Evolutionary conservation across 2,113 vertebrate genomes (phyloP).

Genomic region (Nerophis lumbriciformis): DNA sequence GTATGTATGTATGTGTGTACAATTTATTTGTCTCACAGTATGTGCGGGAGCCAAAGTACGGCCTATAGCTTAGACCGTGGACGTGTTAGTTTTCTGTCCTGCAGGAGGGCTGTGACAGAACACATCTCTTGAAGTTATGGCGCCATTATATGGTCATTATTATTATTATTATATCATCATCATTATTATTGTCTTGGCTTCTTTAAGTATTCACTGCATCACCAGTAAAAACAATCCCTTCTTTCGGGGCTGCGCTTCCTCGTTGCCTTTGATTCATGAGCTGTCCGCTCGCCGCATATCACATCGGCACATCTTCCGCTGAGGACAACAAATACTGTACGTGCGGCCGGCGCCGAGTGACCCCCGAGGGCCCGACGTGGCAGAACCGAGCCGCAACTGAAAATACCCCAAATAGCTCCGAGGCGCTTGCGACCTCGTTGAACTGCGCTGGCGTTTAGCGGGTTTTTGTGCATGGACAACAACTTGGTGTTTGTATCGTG

Average conservation of each 20-base stretch:
- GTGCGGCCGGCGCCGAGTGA: slow-evolving; percentile 10
- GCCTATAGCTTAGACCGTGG: too few relatives aligned
- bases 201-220: not conserved
- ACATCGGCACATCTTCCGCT: slow-evolving; percentile 23
- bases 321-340: slow-evolving; percentile 6
- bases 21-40: too few relatives aligned
- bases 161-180: too few relatives aligned
- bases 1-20: too few relatives aligned
- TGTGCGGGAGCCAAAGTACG: too few relatives aligned
- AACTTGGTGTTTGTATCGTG: too few relatives aligned
- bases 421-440: not conserved
- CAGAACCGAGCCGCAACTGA: not conserved
- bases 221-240: not conserved
- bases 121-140: too few relatives aligned
- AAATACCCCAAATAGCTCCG: slow-evolving; percentile 15
- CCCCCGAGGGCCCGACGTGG: slow-evolving; percentile 1
- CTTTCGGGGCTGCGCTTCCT: slow-evolving; percentile 12
- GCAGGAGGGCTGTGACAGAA: not conserved
- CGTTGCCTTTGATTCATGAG: slow-evolving; percentile 40
- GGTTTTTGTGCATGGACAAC: too few relatives aligned
- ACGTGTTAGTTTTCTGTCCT: not conserved
- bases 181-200: too few relatives aligned
- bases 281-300: slow-evolving; percentile 39
- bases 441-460: slow-evolving; percentile 1
- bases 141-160: not conserved